Conservation (phyloP, 2,113 vertebrate species). For the Martes martes region DNA sequence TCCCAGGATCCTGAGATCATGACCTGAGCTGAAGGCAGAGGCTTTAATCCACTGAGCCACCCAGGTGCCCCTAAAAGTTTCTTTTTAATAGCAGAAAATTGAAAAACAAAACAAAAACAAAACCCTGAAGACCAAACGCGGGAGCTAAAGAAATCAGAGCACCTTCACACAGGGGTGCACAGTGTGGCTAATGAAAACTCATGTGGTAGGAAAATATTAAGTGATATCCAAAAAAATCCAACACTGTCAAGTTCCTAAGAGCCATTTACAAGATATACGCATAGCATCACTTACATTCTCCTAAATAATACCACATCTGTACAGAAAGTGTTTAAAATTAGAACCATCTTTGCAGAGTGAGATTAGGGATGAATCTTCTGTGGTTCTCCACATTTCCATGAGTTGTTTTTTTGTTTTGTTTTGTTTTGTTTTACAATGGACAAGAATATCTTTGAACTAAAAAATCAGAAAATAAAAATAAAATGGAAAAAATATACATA, state of each 20-base stretch:
- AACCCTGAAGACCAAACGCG: not conserved
- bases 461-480: not conserved
- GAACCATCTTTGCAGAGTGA: not conserved
- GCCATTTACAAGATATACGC: not conserved
- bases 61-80: not conserved
- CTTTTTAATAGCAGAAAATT: not conserved
- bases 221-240: not conserved
- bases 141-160: fast-evolving
- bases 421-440: not conserved
- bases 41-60: too few species aligned
- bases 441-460: not conserved
- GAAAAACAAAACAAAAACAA: not conserved
- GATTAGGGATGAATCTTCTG: not conserved
- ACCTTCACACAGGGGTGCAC: fast-evolving
- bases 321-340: not conserved
- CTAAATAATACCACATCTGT: not conserved
- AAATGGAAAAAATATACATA: not conserved
- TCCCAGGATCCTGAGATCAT: too few species aligned
- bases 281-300: not conserved
- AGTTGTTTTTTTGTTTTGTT: too few species aligned
- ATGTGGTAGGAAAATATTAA: not conserved
- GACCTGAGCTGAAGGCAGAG: too few species aligned
- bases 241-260: not conserved
- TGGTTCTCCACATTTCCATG: not conserved
- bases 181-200: not conserved